Base-by-base conservation (phyloP, 2,797 vertebrate species). In the Diceros bicornis region DNA sequence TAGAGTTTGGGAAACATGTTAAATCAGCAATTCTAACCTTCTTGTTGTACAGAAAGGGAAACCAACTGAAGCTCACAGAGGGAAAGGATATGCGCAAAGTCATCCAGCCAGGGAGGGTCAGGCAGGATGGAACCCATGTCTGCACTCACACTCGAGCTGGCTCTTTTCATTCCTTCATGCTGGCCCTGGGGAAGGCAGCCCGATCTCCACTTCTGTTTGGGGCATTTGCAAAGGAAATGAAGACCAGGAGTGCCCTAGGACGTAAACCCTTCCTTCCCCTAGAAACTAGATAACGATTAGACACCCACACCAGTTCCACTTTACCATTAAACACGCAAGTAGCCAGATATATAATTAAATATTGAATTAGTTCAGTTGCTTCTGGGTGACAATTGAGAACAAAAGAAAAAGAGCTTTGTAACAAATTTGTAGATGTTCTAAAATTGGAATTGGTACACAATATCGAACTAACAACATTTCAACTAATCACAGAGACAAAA, bases 401-500 rank as follows among this genome's bases (percentile, higher is more conserved):
- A 44, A 4, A 21, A 62, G 37, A 74, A 64, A 44, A 44, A 23
- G 32, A 52, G 10, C 23, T 92, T 41, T 64, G 14, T 62, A 89
- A 94, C 62, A 95, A 97, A 95, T 92, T 17, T 75, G 27, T 84
- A 74, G 18, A 96, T 50, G 82, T 74, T 96, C 94, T 96, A 92
- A 93, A 96, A 83, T 78, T 85, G 66, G 66, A 97, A 93, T 77
- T 52, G 23, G 89, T 94, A 85, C 37, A 89, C 91, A 97, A 50
- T 95, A 91, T 93, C 50, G 74, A 94, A 94, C 87, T 92, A 96
- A 94, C 88, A 94, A 72, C 84, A 96, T 96, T 96, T 96, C 86
- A 47, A 62, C 57, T 97, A 92, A 96, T 94, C 81, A 91, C 72
- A 96, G 93, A 97, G 94, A 85, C 94, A 97, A 96, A 98, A 84